A percentile compares a stretch with the other conserved stretches of the same genome.
phyloP scores from a whole-genome alignment of 2,888 invertebrate species.

The Tachina lurida region DNA sequence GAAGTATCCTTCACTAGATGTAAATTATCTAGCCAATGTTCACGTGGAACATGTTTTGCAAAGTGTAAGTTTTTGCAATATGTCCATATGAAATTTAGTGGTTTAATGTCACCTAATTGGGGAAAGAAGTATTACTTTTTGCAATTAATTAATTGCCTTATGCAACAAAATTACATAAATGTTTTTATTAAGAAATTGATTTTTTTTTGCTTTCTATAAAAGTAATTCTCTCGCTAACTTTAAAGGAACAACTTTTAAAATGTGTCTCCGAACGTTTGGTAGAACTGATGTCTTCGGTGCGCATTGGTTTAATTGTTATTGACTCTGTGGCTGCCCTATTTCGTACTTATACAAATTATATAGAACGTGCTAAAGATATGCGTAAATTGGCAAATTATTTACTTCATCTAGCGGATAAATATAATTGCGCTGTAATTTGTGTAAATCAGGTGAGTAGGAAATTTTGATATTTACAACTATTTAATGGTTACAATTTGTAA shows the following conservation, averaged over 20 bases:
- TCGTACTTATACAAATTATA: slow-evolving; percentile 84
- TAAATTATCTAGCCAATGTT: slow-evolving; percentile 85
- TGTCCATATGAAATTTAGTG: background rate
- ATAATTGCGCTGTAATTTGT: slow-evolving; percentile 86
- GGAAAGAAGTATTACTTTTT: background rate
- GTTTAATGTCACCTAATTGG: too few relatives aligned
- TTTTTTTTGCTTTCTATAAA: too few relatives aligned
- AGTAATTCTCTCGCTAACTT: background rate
- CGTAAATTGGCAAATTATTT: slow-evolving; percentile 85
- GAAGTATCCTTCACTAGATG: slow-evolving; percentile 77
- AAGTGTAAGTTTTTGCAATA: slow-evolving; percentile 75
- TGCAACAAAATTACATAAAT: background rate
- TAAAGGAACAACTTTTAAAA: slow-evolving; percentile 84
- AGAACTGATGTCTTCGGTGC: slow-evolving; percentile 83
- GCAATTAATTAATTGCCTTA: too few relatives aligned
- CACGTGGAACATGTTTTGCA: slow-evolving; percentile 87
- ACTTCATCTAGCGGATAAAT: slow-evolving; percentile 84
- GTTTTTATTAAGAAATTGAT: too few relatives aligned
- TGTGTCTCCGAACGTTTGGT: slow-evolving; percentile 85
- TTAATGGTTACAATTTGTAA: background rate
- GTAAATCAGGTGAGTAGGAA: slow-evolving; percentile 87
- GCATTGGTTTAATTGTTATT: slow-evolving; percentile 87
- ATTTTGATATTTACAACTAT: background rate
- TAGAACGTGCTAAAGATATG: slow-evolving; percentile 84
- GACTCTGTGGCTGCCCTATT: slow-evolving; percentile 90